These are phyloP conservation scores for Nanorana parkeri DNA, from an alignment of 2,113 vertebrate species.

Conservation along the genomic window DNA sequence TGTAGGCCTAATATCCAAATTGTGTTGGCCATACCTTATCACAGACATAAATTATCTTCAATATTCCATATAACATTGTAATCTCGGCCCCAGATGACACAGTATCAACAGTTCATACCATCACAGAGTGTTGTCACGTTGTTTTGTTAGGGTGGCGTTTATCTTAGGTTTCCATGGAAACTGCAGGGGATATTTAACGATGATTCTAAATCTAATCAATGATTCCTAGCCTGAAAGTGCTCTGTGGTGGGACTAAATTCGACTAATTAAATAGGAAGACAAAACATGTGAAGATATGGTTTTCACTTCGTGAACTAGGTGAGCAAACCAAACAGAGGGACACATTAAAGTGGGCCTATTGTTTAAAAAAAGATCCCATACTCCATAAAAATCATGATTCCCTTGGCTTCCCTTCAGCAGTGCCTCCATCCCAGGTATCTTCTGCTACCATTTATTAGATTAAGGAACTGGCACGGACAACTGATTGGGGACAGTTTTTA, in stretches of 20 bases:
- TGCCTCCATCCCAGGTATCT: no score
- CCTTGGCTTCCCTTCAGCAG: no score
- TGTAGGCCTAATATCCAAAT: background rate
- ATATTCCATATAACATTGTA: background rate
- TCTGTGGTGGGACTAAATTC: conserved; percentile 10
- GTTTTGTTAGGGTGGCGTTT: conserved; percentile 3
- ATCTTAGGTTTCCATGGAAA: conserved; percentile 20
- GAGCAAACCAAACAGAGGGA: no score
- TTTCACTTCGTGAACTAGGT: no score
- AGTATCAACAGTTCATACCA: background rate
- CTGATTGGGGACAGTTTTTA: no score
- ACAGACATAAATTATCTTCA: conserved; percentile 9
- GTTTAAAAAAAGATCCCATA: no score
- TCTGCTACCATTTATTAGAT: no score
- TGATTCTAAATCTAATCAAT: conserved; percentile 25
- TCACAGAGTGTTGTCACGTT: background rate
- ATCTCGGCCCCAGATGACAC: background rate
- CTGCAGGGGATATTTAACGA: conserved; percentile 2
- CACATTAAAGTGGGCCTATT: no score
- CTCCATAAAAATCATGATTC: no score
- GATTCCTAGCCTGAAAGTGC: background rate
- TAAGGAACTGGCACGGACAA: no score
- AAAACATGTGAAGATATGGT: background rate
- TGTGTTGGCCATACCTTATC: background rate
- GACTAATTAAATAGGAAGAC: background rate